Conservation (phyloP, 2,888 invertebrate genomes). For the Drosophila anomelani region DNA sequence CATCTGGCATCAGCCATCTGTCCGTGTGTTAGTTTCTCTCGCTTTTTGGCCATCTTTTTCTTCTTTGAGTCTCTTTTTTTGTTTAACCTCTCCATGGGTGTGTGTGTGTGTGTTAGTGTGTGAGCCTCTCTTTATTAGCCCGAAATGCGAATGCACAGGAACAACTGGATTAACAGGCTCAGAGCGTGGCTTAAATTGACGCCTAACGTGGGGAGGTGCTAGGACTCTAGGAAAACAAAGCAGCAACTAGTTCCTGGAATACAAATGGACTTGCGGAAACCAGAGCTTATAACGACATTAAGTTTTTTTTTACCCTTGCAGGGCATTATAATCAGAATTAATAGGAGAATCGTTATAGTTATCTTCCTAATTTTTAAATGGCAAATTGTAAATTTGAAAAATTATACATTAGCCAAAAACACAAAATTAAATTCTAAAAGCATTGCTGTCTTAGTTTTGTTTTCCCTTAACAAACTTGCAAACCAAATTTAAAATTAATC, state of each 20-base stretch:
- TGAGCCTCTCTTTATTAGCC: constrained; percentile 48
- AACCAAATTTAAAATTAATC: too few relatives aligned
- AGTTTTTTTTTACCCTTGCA: background rate
- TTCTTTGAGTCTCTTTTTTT: constrained; percentile 22
- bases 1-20: constrained; percentile 8
- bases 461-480: too few relatives aligned
- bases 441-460: too few relatives aligned
- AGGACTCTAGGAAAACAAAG: background rate
- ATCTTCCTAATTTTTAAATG: too few relatives aligned
- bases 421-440: too few relatives aligned
- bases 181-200: constrained; percentile 1
- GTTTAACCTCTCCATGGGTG: constrained; percentile 40
- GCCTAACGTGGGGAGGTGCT: constrained; percentile 12
- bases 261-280: background rate
- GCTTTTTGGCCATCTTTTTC: constrained; percentile 33
- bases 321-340: too few relatives aligned
- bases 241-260: background rate
- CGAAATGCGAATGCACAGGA: constrained; percentile 33
- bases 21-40: constrained; percentile 49
- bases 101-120: constrained; percentile 12
- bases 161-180: constrained; percentile 19
- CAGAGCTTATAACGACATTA: background rate
- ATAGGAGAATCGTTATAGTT: too few relatives aligned
- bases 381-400: too few relatives aligned
- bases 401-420: too few relatives aligned